Evolutionary conservation across 2,113 vertebrate species (phyloP), one percentile per base, ranked within the genome.

Genomic region (Grus americana): DNA sequence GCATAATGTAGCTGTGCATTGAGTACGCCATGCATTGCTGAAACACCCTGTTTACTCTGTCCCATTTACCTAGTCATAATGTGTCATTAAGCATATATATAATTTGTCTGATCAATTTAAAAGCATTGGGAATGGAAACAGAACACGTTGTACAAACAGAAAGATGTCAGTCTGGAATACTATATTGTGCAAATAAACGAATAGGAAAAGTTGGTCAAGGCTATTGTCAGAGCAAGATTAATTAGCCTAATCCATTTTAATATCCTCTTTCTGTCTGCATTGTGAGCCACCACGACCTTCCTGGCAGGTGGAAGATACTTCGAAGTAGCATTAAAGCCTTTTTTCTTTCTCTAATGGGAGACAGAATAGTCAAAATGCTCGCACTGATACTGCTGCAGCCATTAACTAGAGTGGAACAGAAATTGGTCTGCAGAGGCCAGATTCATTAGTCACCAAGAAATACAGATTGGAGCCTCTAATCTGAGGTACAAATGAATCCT

Each of bases 171-270:
- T 92, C 82, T 92, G 94, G 86, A 96, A 95, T 83, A 89, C 44
- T 76, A 24, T n/a, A 93, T 46, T 85, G 92, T 65, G 91, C 79
- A 70, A 92, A 96, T 94, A 97, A 98, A 96, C 7, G 59, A 95
- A 92, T 34, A 92, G 90, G 95, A 93, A 91, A 97, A 91, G 94
- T 95, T 97, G 97, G 97, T 97, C 88, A 93, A 97, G 95, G 88
- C 97, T 97, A 96, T 91, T 97, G 96, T 96, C 95, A 97, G 89
- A 95, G 58, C 85, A 98, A 98, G 97, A 98, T 98, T 99, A 99
- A 99, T 99, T 99, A 98, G 97, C 96, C 97, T 96, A 98, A 99
- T 99, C 98, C 98, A 98, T 98, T 99, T 98, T 98, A 98, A 98
- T 98, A 98, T 97, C 93, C 97, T 98, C 82, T 97, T 98, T 95